Conservation (phyloP, 2,888 invertebrate species). For the Diplazon laetatorius region DNA sequence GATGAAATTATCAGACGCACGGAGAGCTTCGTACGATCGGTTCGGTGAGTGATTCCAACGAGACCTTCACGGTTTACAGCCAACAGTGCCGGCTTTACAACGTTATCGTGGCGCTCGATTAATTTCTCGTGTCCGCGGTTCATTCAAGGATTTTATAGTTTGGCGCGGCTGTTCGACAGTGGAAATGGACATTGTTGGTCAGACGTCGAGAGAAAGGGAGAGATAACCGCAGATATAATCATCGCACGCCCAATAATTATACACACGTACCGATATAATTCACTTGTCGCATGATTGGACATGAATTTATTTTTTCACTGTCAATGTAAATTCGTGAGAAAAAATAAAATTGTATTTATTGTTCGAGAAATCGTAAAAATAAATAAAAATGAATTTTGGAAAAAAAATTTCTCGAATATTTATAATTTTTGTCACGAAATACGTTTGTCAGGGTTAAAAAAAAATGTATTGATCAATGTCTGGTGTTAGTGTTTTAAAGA, state of each 20-base stretch:
- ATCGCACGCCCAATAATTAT: neutral
- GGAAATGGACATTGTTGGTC: conserved; percentile 16
- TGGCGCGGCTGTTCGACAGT: neutral
- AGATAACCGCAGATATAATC: conserved; percentile 10
- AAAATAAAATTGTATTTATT: too few relatives aligned
- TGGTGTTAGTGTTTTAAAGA: too few relatives aligned
- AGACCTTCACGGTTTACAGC: conserved; percentile 48
- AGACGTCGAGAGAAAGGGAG: neutral
- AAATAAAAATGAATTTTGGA: too few relatives aligned
- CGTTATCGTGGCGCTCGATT: conserved; percentile 39
- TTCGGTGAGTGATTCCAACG: neutral
- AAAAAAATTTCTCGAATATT: too few relatives aligned
- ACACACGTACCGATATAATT: too few relatives aligned
- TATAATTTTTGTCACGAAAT: too few relatives aligned
- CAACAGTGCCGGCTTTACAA: conserved; percentile 42
- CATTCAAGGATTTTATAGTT: conserved; percentile 53
- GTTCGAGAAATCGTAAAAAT: too few relatives aligned
- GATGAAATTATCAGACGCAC: conserved; percentile 10
- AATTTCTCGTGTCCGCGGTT: conserved; percentile 35
- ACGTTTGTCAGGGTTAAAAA: too few relatives aligned
- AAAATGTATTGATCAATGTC: too few relatives aligned
- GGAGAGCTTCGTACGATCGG: neutral
- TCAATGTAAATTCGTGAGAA: too few relatives aligned
- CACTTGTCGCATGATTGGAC: too few relatives aligned
- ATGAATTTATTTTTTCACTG: too few relatives aligned